These are phyloP conservation scores for Siderastrea siderea DNA, from an alignment of 92 coral and sea anemone species.

Conservation along the genomic window DNA sequence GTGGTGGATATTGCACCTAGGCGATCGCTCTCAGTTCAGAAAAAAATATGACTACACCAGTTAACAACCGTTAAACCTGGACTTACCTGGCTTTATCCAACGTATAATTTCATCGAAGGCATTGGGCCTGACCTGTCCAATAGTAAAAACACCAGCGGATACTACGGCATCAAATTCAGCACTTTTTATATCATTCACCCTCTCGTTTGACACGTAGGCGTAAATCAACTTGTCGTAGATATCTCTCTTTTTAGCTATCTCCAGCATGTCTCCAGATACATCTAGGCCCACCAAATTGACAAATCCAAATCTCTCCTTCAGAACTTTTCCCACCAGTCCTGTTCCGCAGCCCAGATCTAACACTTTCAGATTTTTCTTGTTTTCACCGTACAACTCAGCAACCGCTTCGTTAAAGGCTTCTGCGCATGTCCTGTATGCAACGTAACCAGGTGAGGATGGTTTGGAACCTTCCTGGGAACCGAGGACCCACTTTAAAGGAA, in stretches of 20 bases:
- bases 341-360: conserved; percentile 26
- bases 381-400: background rate
- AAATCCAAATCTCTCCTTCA: conserved; percentile 6
- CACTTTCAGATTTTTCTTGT: background rate
- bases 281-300: conserved; percentile 5
- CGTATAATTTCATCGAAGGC: conserved; percentile 21
- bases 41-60: background rate
- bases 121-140: conserved; percentile 4
- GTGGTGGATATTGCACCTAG: too few species aligned
- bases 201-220: background rate
- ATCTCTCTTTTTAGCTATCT: background rate
- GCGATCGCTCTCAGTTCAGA: background rate
- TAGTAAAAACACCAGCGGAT: background rate
- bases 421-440: background rate
- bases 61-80: too few species aligned
- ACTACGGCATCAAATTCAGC: conserved; percentile 1
- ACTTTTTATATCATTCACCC: background rate
- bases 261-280: conserved; percentile 23
- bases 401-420: background rate
- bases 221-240: background rate
- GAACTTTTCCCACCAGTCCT: background rate
- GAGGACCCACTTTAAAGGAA: background rate
- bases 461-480: background rate
- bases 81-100: conserved; percentile 24
- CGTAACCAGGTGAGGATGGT: background rate